A percentile compares a stretch with the other conserved stretches of the same genome.
Evolutionary conservation across 35 echinoderm and acorn worm species (phyloP).

Genomic region (Diadema setosum): DNA sequence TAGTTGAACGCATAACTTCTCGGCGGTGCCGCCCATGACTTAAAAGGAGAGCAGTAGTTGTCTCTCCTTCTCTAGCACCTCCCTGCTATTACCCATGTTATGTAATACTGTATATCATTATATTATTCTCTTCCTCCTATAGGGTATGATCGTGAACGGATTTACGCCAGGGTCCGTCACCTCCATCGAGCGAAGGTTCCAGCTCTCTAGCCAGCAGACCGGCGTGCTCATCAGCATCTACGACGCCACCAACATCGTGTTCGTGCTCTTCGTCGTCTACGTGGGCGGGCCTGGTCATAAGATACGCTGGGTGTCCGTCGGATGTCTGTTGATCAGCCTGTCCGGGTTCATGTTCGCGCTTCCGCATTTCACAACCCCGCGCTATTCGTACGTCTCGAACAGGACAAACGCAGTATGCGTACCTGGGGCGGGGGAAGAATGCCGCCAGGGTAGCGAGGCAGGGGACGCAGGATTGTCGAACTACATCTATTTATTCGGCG

Average conservation of each 20-base stretch:
- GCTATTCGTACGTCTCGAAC: constrained; percentile 7
- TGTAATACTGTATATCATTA: neutral
- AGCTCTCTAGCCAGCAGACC: constrained; percentile 49
- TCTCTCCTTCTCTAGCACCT: neutral
- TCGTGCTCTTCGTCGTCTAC: constrained; percentile 70
- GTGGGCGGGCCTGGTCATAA: constrained; percentile 72
- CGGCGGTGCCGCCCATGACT: too few species aligned
- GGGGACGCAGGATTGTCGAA: neutral
- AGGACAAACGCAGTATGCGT: neutral
- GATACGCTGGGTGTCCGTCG: constrained; percentile 66
- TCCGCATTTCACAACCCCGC: constrained; percentile 63
- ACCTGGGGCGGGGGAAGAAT: neutral
- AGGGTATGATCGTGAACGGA: constrained; percentile 83
- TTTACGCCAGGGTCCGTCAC: constrained; percentile 49
- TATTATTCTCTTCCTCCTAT: neutral
- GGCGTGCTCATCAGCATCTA: constrained; percentile 81
- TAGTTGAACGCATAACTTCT: too few species aligned
- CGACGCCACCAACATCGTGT: constrained; percentile 33
- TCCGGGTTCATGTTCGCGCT: constrained; percentile 51
- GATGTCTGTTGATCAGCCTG: constrained; percentile 37
- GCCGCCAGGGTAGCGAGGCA: neutral
- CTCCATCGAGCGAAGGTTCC: constrained; percentile 73
- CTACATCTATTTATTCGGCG: constrained; percentile 76
- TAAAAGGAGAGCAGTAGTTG: too few species aligned
- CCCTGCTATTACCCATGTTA: neutral